phyloP scores from a whole-genome alignment of 2,113 vertebrate genomes.

The Lutjanus erythropterus region DNA sequence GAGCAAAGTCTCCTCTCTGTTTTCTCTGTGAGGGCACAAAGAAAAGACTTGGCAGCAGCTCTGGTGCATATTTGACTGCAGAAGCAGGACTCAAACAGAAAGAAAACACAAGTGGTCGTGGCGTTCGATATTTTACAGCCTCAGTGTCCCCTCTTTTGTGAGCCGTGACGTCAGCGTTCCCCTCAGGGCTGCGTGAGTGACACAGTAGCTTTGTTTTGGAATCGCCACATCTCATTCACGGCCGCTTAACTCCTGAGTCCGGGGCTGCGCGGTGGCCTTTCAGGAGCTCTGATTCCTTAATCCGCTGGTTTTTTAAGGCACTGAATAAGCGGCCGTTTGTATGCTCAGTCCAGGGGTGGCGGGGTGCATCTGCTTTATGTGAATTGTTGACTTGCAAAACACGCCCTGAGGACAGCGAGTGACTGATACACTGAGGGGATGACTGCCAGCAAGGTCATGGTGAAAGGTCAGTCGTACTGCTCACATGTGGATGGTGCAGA shows the following conservation, averaged over 20 bases:
- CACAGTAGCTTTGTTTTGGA: conserved; percentile 70
- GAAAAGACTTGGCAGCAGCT: conserved; percentile 31
- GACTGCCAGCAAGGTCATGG: conserved; percentile 54
- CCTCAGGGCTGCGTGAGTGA: conserved; percentile 47
- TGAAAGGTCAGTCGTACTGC: conserved; percentile 31
- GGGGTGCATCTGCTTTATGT: conserved; percentile 54
- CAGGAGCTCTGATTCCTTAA: conserved; percentile 71
- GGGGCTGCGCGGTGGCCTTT: conserved; percentile 50
- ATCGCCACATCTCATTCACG: conserved; percentile 74
- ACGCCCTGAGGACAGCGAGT: conserved; percentile 12
- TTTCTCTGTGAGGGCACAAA: conserved; percentile 1
- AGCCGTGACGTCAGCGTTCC: conserved; percentile 62
- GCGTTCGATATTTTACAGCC: conserved; percentile 44
- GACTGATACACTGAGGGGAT: conserved; percentile 22
- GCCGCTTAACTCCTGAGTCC: conserved; percentile 70
- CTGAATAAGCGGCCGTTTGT: conserved; percentile 63
- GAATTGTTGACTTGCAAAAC: conserved; percentile 70
- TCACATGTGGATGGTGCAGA: conserved; percentile 6
- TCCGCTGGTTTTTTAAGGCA: conserved; percentile 57
- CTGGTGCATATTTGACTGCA: conserved; percentile 17
- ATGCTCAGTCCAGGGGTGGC: conserved; percentile 31
- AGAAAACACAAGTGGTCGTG: background rate
- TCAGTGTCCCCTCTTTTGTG: conserved; percentile 46
- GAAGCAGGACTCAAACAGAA: background rate
- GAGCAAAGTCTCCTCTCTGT: conserved; percentile 21